Evolutionary conservation across 2,888 invertebrate genomes (phyloP), one percentile per base, ranked within the genome.

Genomic region (Agonopterix alstromeriana): DNA sequence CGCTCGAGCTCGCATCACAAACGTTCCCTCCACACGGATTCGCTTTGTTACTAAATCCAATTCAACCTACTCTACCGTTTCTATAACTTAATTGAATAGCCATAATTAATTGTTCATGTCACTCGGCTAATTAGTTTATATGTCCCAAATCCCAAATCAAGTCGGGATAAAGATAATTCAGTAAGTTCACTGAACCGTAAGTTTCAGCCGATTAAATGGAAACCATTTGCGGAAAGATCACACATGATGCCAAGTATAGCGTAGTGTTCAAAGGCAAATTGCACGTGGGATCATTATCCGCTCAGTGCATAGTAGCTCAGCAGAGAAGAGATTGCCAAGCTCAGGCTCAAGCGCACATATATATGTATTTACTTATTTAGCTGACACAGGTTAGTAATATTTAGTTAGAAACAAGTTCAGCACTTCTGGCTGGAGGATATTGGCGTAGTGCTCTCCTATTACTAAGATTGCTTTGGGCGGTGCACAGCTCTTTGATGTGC

Each of bases 11-110:
- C 50, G 54, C 65, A 64, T 60, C 61, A 65, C 68, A 72, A 73
- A 76, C 63, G 68, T 70, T 61, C 64, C 57, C 63, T 63, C 61
- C 65, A 60, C 65, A 61, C 59, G 66, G 68, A 54, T 55, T 69
- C 60, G 63, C 71, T 72, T 67, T 65, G 63, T 68, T 63, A 68
- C 62, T 61, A 60, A 60, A 64, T 63, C 55, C 61, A 56, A 56
- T 58, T 54, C 52, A 53, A 56, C 47, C 45, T 17, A 45, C 47
- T 49, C 46, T 46, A 10, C 47, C 42, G 43, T 47, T 47, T 43
- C 47, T 49, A 49, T 49, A 49, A 46, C 46, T 40, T 43, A 55
- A 54, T 54, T 46, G 47, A 53, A 55, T 47, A 45, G 50, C 49
- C 43, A 50, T 53, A 54, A 52, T 53, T 51, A 50, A 53, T 50